Evolutionary conservation across 2,888 invertebrate genomes (phyloP).

Genomic region (Leucania comma): DNA sequence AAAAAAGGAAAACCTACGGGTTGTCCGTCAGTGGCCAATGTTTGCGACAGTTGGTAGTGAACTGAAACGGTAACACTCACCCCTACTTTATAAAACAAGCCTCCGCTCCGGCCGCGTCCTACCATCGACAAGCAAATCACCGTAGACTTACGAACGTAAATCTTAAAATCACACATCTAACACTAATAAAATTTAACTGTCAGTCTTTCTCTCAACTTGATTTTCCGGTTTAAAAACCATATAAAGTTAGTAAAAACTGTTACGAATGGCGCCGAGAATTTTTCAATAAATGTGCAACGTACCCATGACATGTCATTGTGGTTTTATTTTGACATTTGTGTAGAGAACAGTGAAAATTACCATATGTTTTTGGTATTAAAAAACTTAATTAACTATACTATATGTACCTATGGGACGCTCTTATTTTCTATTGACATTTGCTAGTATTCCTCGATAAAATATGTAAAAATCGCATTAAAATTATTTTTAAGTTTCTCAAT

Average conservation of each 20-base stretch:
- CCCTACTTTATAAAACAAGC: constrained; percentile 79
- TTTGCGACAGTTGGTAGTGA: constrained; percentile 72
- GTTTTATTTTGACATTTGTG: constrained; percentile 31
- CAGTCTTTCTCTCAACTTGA: no score
- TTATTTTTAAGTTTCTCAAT: no score
- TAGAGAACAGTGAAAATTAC: constrained; percentile 17
- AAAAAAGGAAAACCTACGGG: constrained; percentile 72
- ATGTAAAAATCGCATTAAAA: no score
- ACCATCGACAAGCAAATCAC: constrained; percentile 63
- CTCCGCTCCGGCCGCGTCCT: constrained; percentile 67
- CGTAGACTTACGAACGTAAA: constrained; percentile 45
- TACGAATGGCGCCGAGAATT: constrained; percentile 27
- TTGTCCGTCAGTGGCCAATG: constrained; percentile 68
- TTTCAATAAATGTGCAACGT: constrained; percentile 13
- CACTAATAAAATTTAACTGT: constrained; percentile 6
- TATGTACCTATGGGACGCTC: no score
- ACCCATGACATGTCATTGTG: constrained; percentile 8
- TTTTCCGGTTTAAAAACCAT: constrained; percentile 2
- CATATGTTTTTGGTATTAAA: background rate
- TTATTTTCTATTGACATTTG: no score
- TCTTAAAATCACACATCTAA: constrained; percentile 1
- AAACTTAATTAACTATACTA: no score
- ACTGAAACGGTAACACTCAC: constrained; percentile 75
- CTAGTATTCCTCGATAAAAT: no score
- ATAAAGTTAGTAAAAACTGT: background rate